Evolutionary conservation across 1,140 invertebrate species (phyloP).

Genomic region (Tyrophagus putrescentiae): DNA sequence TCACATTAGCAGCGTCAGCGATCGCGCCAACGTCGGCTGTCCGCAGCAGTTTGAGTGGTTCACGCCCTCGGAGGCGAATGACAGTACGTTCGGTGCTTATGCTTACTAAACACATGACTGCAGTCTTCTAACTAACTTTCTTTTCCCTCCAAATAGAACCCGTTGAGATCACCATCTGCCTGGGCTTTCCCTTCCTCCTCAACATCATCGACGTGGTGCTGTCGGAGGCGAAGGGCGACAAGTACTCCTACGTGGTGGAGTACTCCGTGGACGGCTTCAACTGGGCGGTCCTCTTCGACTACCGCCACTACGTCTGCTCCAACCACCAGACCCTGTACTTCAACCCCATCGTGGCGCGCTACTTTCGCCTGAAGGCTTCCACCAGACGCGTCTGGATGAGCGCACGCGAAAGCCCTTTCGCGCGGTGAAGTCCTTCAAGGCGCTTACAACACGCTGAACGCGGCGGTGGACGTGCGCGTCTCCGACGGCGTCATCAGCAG

Average conservation of each 20-base stretch:
- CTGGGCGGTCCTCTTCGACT: conserved; percentile 4
- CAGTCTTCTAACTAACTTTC: too few relatives aligned
- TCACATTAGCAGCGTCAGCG: neutral
- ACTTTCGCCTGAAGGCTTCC: conserved; percentile 12
- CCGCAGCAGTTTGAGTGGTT: neutral
- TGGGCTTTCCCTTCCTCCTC: conserved; percentile 7
- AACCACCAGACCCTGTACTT: conserved; percentile 15
- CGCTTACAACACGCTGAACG: neutral
- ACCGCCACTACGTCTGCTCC: neutral
- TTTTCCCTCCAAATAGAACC: neutral
- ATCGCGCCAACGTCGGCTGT: too few relatives aligned
- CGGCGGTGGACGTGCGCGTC: neutral
- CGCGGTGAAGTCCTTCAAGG: conserved; percentile 4
- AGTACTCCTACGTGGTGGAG: conserved; percentile 9
- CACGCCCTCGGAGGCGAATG: neutral
- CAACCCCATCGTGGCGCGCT: neutral
- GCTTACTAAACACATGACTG: too few relatives aligned
- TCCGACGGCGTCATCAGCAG: neutral
- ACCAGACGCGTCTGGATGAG: conserved; percentile 6
- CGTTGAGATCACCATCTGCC: neutral
- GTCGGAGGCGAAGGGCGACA: conserved; percentile 6
- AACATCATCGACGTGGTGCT: conserved; percentile 9
- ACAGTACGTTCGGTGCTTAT: too few relatives aligned
- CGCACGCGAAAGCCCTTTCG: neutral
- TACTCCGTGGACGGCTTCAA: conserved; percentile 10